Evolutionary conservation across 1,140 invertebrate species (phyloP), one percentile per base, ranked within the genome.

Genomic region (Cryptotermes secundus): DNA sequence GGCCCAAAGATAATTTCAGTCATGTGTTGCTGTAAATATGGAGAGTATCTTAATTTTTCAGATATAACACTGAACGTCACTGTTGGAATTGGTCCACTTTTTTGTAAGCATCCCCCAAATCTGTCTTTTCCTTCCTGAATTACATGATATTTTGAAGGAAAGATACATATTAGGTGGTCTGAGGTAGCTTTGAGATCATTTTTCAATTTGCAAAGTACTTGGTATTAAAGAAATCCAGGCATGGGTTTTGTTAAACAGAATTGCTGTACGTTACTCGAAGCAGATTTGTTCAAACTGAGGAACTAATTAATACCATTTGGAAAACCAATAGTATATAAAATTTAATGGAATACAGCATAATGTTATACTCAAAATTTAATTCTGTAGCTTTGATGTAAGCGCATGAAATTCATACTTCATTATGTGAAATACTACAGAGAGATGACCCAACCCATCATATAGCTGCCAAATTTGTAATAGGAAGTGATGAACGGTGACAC

Each of bases 61-160:
- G n/a, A 31, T 72, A 31, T 49, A 49, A 49, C 45, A 49, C 19
- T 49, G 45, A 49, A 49, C 45, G 22, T 19, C 16, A 19, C n/a
- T 72, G 59, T 72, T 72, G 53, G 53, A 22, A 59, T 59, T 59
- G 59, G 59, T 72, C 59, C 59, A 72, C 59, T 72, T 26, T 72
- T 26, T 26, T 72, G n/a, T 72, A 72, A 72, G 59, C 59, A 72
- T 72, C 12, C 26, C 22, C 53, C 53, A 24, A 24, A 22, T 72
- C 1, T n/a, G 6, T 49, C n/a, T 31, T 72, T 16, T 72, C 59
- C 59, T 72, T 72, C 26, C 26, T 31, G n/a, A 72, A 72, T 72
- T 31, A 16, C n/a, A 31, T 72, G n/a, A 31, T n/a, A 59, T 72
- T 72, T 31, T 72, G 59, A 72, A 72, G 4, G 2, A n/a, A 72